Evolutionary conservation across 2,113 vertebrate species (phyloP).

Genomic region (Dasypus novemcinctus): DNA sequence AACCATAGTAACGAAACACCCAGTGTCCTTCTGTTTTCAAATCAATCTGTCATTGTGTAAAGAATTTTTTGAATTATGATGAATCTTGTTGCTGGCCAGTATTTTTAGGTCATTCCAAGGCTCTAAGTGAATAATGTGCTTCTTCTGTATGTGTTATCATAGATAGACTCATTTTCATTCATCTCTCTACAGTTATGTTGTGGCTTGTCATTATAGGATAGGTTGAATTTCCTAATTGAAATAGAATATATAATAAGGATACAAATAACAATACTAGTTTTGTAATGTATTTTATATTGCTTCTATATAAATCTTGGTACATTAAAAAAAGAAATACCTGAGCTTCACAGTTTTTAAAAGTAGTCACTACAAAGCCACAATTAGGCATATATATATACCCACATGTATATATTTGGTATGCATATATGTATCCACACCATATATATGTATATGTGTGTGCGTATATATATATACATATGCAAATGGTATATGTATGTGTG

Average conservation of each 20-base stretch:
- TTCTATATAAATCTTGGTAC: neutral
- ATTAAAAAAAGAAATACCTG: neutral
- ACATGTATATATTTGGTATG: neutral
- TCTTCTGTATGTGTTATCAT: neutral
- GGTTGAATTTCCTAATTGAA: conserved; percentile 20
- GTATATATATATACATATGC: neutral
- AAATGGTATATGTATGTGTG: neutral
- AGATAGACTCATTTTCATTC: neutral
- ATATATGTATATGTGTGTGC: neutral
- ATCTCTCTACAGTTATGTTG: neutral
- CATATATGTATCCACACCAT: neutral
- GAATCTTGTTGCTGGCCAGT: conserved; percentile 20
- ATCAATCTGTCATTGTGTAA: conserved; percentile 49
- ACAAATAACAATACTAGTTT: neutral
- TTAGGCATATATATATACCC: neutral
- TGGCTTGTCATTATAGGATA: neutral
- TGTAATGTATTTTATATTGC: neutral
- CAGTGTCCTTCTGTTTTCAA: conserved; percentile 46
- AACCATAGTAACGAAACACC: conserved; percentile 37
- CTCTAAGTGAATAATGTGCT: neutral
- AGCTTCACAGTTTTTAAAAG: neutral
- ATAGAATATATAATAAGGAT: neutral
- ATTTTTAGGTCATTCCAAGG: conserved; percentile 3
- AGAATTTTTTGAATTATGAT: conserved; percentile 51
- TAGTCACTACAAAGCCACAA: neutral